Conservation (phyloP, 2,113 vertebrate genomes). For the Sinocyclocheilus maitianheensis region DNA sequence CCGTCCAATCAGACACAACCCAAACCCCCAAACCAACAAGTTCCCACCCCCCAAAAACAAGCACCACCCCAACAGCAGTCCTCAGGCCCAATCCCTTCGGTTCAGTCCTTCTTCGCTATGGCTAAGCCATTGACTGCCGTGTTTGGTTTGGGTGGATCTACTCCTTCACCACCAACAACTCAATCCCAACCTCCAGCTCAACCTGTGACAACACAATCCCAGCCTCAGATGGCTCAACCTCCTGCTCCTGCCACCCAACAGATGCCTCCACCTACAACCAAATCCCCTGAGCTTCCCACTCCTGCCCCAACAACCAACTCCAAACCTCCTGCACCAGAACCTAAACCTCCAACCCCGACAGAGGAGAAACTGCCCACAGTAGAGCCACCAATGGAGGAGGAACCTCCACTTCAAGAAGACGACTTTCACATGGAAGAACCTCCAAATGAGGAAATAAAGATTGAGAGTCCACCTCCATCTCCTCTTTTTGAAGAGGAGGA, state of each 20-base stretch:
- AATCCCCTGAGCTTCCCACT: slow-evolving; percentile 36
- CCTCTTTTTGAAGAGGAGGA: slow-evolving; percentile 74
- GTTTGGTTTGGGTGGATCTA: slow-evolving; percentile 64
- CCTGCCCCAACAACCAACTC: slow-evolving; percentile 23
- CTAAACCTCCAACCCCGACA: slow-evolving; percentile 45
- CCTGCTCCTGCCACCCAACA: slow-evolving; percentile 46
- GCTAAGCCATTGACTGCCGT: slow-evolving; percentile 77
- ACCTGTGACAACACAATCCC: slow-evolving; percentile 14
- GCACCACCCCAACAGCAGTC: slow-evolving; percentile 52
- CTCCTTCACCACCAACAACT: slow-evolving; percentile 58
- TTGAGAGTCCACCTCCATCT: slow-evolving; percentile 59
- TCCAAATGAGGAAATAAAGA: slow-evolving; percentile 61
- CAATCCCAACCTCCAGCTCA: slow-evolving; percentile 51
- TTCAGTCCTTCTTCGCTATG: slow-evolving; percentile 77
- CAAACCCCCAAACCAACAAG: slow-evolving; percentile 51
- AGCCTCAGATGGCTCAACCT: slow-evolving; percentile 56
- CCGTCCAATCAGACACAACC: slow-evolving; percentile 60
- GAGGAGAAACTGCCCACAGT: slow-evolving; percentile 50
- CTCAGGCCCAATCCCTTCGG: slow-evolving; percentile 61
- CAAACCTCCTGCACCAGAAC: slow-evolving; percentile 57
- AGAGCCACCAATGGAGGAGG: slow-evolving; percentile 46
- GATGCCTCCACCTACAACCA: neutral
- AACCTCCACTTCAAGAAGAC: slow-evolving; percentile 57
- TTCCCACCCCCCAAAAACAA: slow-evolving; percentile 55
- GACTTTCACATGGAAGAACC: slow-evolving; percentile 61